Conservation (phyloP, 2,113 vertebrate species). For the Sceloporus tristichus region DNA sequence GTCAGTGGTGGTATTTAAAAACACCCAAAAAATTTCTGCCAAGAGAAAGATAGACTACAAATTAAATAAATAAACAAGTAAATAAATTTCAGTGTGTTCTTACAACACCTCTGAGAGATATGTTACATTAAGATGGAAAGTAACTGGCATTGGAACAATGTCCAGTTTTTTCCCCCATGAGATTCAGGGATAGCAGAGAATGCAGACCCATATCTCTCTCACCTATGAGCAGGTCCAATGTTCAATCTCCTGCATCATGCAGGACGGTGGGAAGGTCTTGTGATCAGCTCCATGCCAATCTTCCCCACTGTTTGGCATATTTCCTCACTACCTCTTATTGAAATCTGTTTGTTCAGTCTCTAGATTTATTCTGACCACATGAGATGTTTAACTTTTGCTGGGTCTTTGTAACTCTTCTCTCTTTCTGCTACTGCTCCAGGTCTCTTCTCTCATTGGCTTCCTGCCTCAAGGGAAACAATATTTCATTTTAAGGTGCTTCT, state of each 20-base stretch:
- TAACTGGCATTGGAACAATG: not conserved
- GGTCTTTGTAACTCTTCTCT: constrained; percentile 14
- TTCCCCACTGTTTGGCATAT: not conserved
- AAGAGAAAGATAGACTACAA: too few species aligned
- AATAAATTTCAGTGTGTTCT: not conserved
- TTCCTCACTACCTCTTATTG: too few species aligned
- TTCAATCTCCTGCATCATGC: not conserved
- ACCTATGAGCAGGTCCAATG: not conserved
- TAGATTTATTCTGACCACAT: not conserved
- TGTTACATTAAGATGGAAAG: not conserved
- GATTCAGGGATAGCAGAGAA: not conserved
- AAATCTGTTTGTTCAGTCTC: not conserved
- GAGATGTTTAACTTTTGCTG: not conserved
- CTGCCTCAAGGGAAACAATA: constrained; percentile 45
- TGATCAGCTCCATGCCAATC: not conserved
- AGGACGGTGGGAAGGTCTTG: not conserved
- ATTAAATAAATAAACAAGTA: too few species aligned
- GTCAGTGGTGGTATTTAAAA: not conserved
- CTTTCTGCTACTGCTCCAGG: not conserved
- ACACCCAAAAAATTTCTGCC: too few species aligned
- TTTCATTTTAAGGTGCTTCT: constrained; percentile 59
- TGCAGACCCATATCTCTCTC: not conserved
- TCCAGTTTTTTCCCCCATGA: not conserved
- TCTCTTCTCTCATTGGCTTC: constrained; percentile 27
- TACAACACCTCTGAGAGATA: not conserved